Base-by-base conservation (phyloP, 2,888 invertebrate species). In the Steromphala cineraria region DNA sequence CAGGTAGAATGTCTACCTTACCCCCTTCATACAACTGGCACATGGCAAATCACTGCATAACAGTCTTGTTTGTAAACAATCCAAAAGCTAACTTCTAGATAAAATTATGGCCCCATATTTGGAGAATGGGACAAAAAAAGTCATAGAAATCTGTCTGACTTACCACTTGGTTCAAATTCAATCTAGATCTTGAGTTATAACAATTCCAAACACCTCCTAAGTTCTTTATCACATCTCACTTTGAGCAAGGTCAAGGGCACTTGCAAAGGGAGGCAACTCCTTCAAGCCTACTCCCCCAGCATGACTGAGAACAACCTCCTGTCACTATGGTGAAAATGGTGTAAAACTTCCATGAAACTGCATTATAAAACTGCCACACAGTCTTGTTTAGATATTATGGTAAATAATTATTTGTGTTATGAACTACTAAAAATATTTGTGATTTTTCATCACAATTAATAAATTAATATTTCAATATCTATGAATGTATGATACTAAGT, bases 51-150 rank as follows among this genome's bases (percentile, higher is more conserved):
- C 62, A 8, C 28, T 28, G 28, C 28, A 21, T 13, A 24, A 28
- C 62, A 28, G 62, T 62, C 62, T 28, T 62, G 62, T 62, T 62
- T 62, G 62, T 62, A 62, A 62, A 62, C 62, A 62, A 28, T 62
- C 62, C 62, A 24, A 28, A 24, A 17, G 24, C 24, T 24, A 28
- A 28, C 28, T 62, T 62, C 62, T 28, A 17, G 62, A 13, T 28
- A 15, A 24, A 15, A 62, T 62, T 62, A 62, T 62, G 13, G 62
- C 15, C 13, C 62, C 24, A 17, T 24, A 28, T 21, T 62, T 24
- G 17, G 24, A n/a, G 28, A 62, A 10, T n/a, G 28, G 24, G 13
- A 28, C 24, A 28, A 62, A 62, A 62, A 62, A 62, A 15, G 13
- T 24, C 15, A 28, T 62, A 62, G 62, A 28, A 62, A 62, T 62